Percentiles rank a stretch among this genome's conserved stretches.
Conservation (phyloP, 2,797 vertebrate species). For the Cercopithecus neglectus region DNA sequence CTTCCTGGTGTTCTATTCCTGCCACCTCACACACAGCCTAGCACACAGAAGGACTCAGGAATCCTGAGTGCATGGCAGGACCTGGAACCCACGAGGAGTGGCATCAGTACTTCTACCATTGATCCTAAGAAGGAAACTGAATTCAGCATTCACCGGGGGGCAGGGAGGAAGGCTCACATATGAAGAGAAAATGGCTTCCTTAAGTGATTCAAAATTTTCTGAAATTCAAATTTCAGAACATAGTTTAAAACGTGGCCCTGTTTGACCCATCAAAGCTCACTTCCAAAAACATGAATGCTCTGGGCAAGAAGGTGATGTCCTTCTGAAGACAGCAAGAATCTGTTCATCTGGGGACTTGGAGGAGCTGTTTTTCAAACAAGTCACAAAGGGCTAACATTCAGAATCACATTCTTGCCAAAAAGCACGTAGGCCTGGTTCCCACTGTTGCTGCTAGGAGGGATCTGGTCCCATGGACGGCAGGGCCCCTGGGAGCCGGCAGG, state of each 20-base stretch:
- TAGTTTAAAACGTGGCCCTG: background rate
- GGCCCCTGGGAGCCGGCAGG: background rate
- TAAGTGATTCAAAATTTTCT: background rate
- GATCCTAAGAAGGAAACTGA: background rate
- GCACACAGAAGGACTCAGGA: background rate
- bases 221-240: background rate
- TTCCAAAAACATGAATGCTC: background rate
- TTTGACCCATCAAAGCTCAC: background rate
- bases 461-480: background rate
- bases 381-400: background rate
- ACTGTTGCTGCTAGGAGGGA: background rate
- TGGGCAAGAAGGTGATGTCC: background rate
- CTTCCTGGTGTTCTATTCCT: background rate
- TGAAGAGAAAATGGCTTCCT: background rate
- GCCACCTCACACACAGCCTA: background rate
- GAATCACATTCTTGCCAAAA: background rate
- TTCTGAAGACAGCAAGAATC: background rate
- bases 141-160: background rate
- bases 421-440: constrained; percentile 19
- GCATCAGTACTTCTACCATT: background rate
- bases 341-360: background rate
- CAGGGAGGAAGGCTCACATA: background rate
- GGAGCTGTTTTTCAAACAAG: background rate
- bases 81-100: background rate
- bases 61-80: background rate